Conservation (phyloP, 2,888 invertebrate species). For the Julus scanicus region DNA sequence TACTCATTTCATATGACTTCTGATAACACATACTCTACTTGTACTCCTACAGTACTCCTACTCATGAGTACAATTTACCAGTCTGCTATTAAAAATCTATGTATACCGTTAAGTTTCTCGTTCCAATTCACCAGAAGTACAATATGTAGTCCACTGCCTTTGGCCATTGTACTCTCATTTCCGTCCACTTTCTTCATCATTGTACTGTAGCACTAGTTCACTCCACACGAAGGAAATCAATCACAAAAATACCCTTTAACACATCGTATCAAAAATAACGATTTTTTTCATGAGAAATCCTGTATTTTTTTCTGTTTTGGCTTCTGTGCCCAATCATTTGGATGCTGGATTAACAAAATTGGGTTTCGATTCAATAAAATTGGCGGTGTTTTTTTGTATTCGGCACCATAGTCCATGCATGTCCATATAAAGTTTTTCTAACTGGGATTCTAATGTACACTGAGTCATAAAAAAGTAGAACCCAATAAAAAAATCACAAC, state of each 20-base stretch:
- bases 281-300: not conserved
- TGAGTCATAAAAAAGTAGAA: too few relatives aligned
- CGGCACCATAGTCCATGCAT: too few relatives aligned
- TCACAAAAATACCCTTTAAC: not conserved
- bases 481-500: too few relatives aligned
- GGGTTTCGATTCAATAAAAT: not conserved
- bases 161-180: slow-evolving; percentile 26
- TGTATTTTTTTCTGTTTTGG: not conserved
- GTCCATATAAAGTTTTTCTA: too few relatives aligned
- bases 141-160: slow-evolving; percentile 10
- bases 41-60: too few relatives aligned
- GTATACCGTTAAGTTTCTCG: not conserved
- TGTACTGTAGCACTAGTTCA: slow-evolving; percentile 26
- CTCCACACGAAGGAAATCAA: slow-evolving; percentile 2
- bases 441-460: too few relatives aligned
- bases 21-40: too few relatives aligned
- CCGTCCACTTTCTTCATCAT: slow-evolving; percentile 20
- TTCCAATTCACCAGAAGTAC: slow-evolving; percentile 1
- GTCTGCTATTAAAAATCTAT: too few relatives aligned
- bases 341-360: not conserved
- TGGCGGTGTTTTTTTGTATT: too few relatives aligned
- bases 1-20: too few relatives aligned
- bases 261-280: not conserved
- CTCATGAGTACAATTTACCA: too few relatives aligned
- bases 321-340: too few relatives aligned